Conservation (phyloP, 2,113 vertebrate species). For the Cairina moschata region DNA sequence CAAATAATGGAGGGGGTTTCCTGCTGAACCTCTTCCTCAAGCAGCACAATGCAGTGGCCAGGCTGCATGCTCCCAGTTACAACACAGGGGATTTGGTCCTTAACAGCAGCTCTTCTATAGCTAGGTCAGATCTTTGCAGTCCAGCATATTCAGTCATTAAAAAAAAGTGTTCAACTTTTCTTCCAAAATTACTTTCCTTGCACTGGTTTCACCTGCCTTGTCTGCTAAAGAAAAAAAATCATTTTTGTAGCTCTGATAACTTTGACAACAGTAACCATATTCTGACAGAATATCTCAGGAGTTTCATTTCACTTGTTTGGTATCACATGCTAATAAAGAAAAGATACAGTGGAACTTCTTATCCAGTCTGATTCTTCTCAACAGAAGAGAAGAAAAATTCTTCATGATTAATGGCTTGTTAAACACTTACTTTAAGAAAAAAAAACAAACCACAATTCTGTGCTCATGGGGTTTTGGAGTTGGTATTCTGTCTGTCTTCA, state of each 20-base stretch:
- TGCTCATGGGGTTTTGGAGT: not conserved
- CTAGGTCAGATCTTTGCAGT: not conserved
- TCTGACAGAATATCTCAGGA: not conserved
- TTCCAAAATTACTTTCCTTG: not conserved
- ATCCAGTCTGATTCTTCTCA: not conserved
- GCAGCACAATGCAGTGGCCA: not conserved
- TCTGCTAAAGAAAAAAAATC: not conserved
- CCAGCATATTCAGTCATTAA: not conserved
- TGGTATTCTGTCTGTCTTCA: not conserved
- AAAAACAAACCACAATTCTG: not conserved
- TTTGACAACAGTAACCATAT: not conserved
- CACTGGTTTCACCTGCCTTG: not conserved
- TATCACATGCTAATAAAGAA: not conserved
- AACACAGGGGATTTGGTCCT: not conserved
- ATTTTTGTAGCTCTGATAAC: not conserved
- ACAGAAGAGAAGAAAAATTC: not conserved
- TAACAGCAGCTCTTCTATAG: not conserved
- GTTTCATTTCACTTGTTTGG: not conserved
- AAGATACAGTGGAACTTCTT: not conserved
- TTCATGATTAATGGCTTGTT: not conserved
- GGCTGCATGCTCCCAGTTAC: rapidly evolving
- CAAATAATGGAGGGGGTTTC: not conserved
- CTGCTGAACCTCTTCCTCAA: not conserved
- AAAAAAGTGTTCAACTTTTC: not conserved
- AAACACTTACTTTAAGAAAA: not conserved